These are phyloP conservation scores for Toxotes chatareus DNA, from an alignment of 2,113 vertebrate genomes.

Conservation along the genomic window DNA sequence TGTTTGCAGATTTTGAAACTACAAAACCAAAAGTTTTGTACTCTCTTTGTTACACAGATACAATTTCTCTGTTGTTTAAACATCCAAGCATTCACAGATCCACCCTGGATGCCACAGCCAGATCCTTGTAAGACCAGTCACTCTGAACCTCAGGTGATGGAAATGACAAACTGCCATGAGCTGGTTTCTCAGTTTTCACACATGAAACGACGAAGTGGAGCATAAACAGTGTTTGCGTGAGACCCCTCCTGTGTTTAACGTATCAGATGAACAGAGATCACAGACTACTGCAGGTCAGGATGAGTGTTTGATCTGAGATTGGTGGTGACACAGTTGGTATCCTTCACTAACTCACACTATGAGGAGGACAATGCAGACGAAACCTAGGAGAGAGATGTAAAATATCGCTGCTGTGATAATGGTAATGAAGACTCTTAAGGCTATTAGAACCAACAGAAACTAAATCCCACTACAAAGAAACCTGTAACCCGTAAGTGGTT, in stretches of 20 bases:
- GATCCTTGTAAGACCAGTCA: neutral
- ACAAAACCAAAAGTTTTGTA: neutral
- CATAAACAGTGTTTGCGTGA: conserved; percentile 46
- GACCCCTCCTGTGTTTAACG: conserved; percentile 9
- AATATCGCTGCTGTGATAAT: conserved; percentile 37
- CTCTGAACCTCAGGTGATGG: conserved; percentile 23
- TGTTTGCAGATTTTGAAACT: neutral
- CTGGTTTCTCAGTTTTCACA: conserved; percentile 67
- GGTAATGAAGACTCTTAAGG: conserved; percentile 8
- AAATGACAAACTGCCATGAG: conserved; percentile 36
- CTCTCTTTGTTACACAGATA: neutral
- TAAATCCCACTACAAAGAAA: conserved; percentile 41
- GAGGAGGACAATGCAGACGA: conserved; percentile 7
- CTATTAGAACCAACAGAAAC: conserved; percentile 48
- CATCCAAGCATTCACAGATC: conserved; percentile 21
- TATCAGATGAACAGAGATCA: conserved; percentile 65
- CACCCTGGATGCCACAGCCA: neutral
- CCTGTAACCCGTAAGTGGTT: neutral
- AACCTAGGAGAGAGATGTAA: conserved; percentile 29
- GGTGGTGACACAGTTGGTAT: conserved; percentile 39
- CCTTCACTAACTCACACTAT: conserved; percentile 25
- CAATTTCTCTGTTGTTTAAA: conserved; percentile 30
- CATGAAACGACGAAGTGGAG: conserved; percentile 53
- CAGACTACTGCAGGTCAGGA: conserved; percentile 30
- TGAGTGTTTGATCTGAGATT: conserved; percentile 50